Percentiles rank a stretch among this genome's conserved stretches.
These are phyloP conservation scores for Sinelater perroti DNA, from an alignment of 2,888 invertebrate species.

Conservation along the genomic window DNA sequence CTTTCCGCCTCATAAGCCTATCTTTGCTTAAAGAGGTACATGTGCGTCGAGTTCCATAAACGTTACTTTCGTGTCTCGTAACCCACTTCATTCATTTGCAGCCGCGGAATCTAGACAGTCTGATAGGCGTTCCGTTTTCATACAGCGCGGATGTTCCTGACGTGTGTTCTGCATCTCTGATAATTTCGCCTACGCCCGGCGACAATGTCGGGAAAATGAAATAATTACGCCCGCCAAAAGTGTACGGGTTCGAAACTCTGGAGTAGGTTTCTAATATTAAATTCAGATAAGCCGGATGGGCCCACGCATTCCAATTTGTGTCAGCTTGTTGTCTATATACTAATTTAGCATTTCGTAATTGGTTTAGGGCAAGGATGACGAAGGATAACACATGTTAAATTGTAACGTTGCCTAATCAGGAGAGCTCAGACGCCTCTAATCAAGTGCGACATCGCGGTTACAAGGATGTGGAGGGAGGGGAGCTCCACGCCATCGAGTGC, in stretches of 20 bases:
- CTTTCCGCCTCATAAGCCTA: constrained; percentile 1
- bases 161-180: constrained; percentile 7
- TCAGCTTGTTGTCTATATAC: constrained; percentile 31
- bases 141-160: constrained; percentile 4
- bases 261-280: constrained; percentile 17
- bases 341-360: constrained; percentile 34
- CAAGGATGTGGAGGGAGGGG: constrained; percentile 11
- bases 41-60: background rate
- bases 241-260: background rate
- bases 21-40: too few relatives aligned
- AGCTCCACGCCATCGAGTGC: constrained; percentile 2
- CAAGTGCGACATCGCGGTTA: constrained; percentile 35
- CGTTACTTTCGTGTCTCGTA: background rate
- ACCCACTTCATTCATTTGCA: constrained; percentile 1
- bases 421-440: constrained; percentile 35
- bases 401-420: constrained; percentile 32
- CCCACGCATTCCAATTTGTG: constrained; percentile 25
- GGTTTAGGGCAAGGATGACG: constrained; percentile 30
- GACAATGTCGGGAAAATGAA: constrained; percentile 1
- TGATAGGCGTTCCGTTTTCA: constrained; percentile 8
- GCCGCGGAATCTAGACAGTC: background rate
- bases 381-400: constrained; percentile 35
- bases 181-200: constrained; percentile 3
- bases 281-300: constrained; percentile 17
- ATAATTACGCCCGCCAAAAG: constrained; percentile 10